A percentile compares a stretch with the other conserved stretches of the same genome.
These are phyloP conservation scores for Chaetops frenatus DNA, from an alignment of 2,113 vertebrate genomes.

Conservation along the genomic window DNA sequence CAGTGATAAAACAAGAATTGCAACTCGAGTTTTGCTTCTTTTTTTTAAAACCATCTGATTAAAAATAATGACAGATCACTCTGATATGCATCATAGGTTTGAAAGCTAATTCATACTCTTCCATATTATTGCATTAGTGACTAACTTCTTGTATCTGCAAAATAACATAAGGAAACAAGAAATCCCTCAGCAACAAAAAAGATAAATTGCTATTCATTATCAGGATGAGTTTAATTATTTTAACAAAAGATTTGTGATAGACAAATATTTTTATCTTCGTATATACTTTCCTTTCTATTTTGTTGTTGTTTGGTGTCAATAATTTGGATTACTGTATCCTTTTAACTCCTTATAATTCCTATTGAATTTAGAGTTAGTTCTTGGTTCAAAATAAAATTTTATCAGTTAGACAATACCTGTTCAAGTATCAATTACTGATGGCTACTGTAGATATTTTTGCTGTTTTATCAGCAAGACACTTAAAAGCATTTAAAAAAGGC, in stretches of 20 bases:
- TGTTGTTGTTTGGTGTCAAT: neutral
- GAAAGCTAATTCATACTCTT: neutral
- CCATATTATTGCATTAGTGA: neutral
- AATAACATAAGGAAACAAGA: neutral
- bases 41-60: neutral
- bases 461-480: neutral
- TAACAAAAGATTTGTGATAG: neutral
- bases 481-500: neutral
- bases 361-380: neutral
- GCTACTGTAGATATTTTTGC: neutral
- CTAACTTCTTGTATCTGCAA: neutral
- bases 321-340: neutral
- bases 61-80: conserved; percentile 2
- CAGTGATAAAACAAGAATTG: neutral
- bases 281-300: neutral
- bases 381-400: neutral
- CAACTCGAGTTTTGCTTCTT: neutral
- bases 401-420: neutral
- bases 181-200: neutral
- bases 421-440: neutral
- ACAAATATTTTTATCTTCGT: neutral
- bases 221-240: neutral
- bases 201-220: neutral
- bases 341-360: neutral
- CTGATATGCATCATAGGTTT: neutral